A percentile compares a stretch with the other conserved stretches of the same genome.
Evolutionary conservation across 1,140 invertebrate genomes (phyloP).

Genomic region (Macrocentrus cingulum): DNA sequence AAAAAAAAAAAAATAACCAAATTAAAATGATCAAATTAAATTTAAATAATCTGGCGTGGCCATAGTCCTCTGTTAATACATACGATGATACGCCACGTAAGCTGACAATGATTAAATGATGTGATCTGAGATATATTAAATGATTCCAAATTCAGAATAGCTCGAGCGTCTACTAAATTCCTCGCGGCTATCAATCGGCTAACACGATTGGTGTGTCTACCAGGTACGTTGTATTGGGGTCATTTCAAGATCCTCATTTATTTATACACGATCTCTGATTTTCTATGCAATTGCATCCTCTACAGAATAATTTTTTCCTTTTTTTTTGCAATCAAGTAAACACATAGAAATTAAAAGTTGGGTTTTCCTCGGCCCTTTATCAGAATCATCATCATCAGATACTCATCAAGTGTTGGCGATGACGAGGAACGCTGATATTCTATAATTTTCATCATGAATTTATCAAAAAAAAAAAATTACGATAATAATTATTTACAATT

Average conservation of each 20-base stretch:
- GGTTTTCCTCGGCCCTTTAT: not conserved
- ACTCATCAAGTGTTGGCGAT: not conserved
- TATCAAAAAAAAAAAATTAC: too few species aligned
- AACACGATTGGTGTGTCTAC: constrained; percentile 48
- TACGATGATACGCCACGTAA: not conserved
- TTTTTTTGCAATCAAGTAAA: too few species aligned
- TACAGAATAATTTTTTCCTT: constrained; percentile 10
- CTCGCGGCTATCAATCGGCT: constrained; percentile 43
- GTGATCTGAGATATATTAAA: not conserved
- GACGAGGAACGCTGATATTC: not conserved
- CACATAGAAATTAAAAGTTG: too few species aligned
- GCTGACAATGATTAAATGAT: not conserved
- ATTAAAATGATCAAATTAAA: not conserved
- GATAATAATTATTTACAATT: constrained; percentile 4
- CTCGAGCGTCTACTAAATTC: constrained; percentile 37
- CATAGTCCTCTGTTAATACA: too few species aligned
- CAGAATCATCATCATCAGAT: not conserved
- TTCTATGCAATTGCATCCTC: not conserved
- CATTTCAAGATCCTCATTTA: constrained; percentile 35
- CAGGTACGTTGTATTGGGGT: constrained; percentile 54
- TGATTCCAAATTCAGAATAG: constrained; percentile 7
- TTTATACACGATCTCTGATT: constrained; percentile 16
- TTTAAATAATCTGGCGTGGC: not conserved
- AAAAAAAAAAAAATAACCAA: constrained; percentile 3
- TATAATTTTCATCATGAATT: too few species aligned